Evolutionary conservation across 2,113 vertebrate species (phyloP), one percentile per base, ranked within the genome.

Genomic region (Numida meleagris): DNA sequence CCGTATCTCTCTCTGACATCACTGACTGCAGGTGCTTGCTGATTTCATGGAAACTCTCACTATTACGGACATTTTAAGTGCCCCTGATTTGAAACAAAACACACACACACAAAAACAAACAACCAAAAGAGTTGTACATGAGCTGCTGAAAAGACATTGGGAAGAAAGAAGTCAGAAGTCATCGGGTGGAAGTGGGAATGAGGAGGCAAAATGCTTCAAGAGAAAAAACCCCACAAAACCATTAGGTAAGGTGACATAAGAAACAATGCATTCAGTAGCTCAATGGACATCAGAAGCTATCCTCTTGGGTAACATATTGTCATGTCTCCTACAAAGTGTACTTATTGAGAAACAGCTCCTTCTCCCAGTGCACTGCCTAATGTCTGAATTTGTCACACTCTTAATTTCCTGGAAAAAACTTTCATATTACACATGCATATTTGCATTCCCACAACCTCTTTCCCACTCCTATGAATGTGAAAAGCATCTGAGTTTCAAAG

Each of bases 51-150:
- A 89, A 89, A 93, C 59, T 66, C 55, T 89, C 0, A 2, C 24
- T 55, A 24, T 42, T 45, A 63, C 4, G 67, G 38, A 25, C n/a
- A 83, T 67, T 71, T 88, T 24, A 94, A 87, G 82, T 40, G 19
- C 11, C 45, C 76, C 14, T 57, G n/a, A 43, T 82, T 18, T 86
- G 40, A 40, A 73, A 50, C 13, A 67, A 73, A 46, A 63, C 5
- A 33, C 8, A 4, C 3, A 2, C 15, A 59, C 7, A 31, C n/a
- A 63, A 63, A 14, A 14, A 0, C 55, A 0, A 3, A 9, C 27
- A 17, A 53, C 15, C 14, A 21, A 11, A 24, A 17, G 9, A 76
- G n/a, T 20, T 75, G 21, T 46, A 75, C 21, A 82, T 88, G 33
- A 66, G 7, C 21, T 72, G 14, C 16, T 78, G 58, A 73, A 71